Base-by-base conservation (phyloP, 2,888 invertebrate genomes). In the Imbricaverruca yamaguchii region DNA sequence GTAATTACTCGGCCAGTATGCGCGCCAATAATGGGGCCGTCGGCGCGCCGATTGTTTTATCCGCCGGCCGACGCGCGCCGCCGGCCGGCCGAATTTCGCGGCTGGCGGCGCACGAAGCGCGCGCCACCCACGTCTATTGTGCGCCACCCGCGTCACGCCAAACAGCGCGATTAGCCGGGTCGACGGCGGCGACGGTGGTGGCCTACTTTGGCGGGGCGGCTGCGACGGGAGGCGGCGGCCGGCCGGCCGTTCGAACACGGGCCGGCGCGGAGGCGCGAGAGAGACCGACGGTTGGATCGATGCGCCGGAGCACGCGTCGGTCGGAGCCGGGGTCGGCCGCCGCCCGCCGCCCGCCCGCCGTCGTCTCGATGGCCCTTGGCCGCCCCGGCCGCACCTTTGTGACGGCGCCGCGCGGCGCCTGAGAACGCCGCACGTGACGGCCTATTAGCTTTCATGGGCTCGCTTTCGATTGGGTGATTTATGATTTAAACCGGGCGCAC, bases 381-480 rank as follows among this genome's bases (percentile, higher is more conserved):
- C 39, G 39, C 39, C 39, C 39, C 39, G 39, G 39, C 39, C 39
- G 39, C 39, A 39, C 39, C 39, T 39, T 39, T 39, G 39, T 39
- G 39, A 39, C 39, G 39, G 39, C 39, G 39, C 39, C 39, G 39
- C 39, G 11, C 59, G 1, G 59, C 25, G 69, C 69, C 69, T 69
- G 69, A 69, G 69, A 69, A 69, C 69, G 25, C 7, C 25, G 69
- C 69, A 69, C 39, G 69, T 69, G 69, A 11, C 39, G 39, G 15
- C 69, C 69, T 69, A 69, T 69, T 69, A 69, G 69, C 69, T 69
- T 69, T 69, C 69, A 69, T 69, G 69, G 69, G 69, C 69, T 69
- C 39, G 69, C 69, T 69, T 69, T 69, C 69, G 69, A 69, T 69
- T 69, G 69, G 69, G 69, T 69, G 69, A 69, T 69, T 69, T 69